Conservation (phyloP, 2,113 vertebrate genomes). For the Varanus salvator region DNA sequence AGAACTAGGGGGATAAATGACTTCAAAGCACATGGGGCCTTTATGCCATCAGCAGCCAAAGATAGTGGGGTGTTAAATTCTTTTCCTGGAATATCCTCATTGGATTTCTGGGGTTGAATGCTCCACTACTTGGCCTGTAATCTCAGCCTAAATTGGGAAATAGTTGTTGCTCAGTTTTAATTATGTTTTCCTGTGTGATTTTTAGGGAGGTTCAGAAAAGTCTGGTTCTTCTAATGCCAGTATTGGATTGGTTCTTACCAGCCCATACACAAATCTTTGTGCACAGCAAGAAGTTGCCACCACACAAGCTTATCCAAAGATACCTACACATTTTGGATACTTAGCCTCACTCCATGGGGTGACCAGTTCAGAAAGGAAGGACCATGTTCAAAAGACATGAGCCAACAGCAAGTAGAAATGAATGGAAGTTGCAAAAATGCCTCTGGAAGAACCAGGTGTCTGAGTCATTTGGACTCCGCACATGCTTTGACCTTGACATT, state of each 20-base stretch:
- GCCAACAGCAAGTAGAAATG: too few species aligned
- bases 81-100: not conserved
- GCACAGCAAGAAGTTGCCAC: not conserved
- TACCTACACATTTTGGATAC: not conserved
- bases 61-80: not conserved
- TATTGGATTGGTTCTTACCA: not conserved
- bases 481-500: not conserved
- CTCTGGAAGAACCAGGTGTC: not conserved
- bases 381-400: too few species aligned
- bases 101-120: not conserved
- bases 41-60: not conserved
- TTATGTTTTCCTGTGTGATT: not conserved
- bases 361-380: not conserved
- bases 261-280: not conserved
- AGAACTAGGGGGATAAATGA: not conserved
- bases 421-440: not conserved
- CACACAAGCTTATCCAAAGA: not conserved
- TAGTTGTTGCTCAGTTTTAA: not conserved
- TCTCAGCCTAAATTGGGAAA: not conserved
- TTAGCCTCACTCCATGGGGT: too few species aligned
- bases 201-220: not conserved
- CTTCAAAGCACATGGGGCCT: not conserved
- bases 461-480: not conserved
- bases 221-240: not conserved
- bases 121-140: not conserved